Percentiles rank a stretch among this genome's conserved stretches.
These are phyloP conservation scores for Ophion slaviceki DNA, from an alignment of 2,888 invertebrate genomes.

Conservation along the genomic window DNA sequence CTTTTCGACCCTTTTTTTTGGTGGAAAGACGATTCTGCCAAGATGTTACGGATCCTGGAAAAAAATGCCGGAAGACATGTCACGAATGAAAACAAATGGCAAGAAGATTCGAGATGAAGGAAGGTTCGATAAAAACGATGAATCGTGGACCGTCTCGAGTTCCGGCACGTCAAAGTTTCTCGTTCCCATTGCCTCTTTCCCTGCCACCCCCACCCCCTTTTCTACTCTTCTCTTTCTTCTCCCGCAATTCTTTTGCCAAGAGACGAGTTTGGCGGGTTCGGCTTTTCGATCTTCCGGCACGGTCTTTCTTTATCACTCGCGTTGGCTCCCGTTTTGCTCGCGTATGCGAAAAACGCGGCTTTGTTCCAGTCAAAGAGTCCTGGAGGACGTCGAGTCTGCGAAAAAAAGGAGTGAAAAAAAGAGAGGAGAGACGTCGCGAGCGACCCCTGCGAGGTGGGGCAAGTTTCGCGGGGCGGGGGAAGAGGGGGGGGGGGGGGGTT, in stretches of 20 bases:
- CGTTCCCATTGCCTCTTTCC: conserved; percentile 13
- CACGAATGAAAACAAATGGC: conserved; percentile 6
- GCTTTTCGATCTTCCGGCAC: conserved; percentile 34
- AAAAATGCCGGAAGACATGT: conserved; percentile 10
- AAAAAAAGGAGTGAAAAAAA: neutral
- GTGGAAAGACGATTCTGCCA: neutral
- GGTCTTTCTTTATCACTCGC: conserved; percentile 17
- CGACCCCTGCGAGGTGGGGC: conserved; percentile 33
- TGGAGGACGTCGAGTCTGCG: conserved; percentile 20
- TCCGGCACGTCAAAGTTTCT: conserved; percentile 59
- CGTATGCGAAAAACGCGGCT: conserved; percentile 43
- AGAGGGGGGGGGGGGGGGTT: neutral
- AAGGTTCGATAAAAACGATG: conserved; percentile 25
- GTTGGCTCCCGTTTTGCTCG: conserved; percentile 20
- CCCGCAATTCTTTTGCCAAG: conserved; percentile 31
- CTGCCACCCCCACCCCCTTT: neutral
- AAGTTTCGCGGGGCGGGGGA: neutral
- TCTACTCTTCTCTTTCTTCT: neutral
- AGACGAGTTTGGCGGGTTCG: conserved; percentile 62
- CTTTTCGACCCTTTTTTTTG: neutral
- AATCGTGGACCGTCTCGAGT: conserved; percentile 43
- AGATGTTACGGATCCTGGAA: neutral
- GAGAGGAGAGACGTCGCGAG: neutral
- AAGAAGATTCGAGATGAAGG: conserved; percentile 18
- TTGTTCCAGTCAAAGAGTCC: conserved; percentile 35